These are phyloP conservation scores for Phaethornis superciliosus DNA, from an alignment of 2,113 vertebrate genomes.

Conservation along the genomic window DNA sequence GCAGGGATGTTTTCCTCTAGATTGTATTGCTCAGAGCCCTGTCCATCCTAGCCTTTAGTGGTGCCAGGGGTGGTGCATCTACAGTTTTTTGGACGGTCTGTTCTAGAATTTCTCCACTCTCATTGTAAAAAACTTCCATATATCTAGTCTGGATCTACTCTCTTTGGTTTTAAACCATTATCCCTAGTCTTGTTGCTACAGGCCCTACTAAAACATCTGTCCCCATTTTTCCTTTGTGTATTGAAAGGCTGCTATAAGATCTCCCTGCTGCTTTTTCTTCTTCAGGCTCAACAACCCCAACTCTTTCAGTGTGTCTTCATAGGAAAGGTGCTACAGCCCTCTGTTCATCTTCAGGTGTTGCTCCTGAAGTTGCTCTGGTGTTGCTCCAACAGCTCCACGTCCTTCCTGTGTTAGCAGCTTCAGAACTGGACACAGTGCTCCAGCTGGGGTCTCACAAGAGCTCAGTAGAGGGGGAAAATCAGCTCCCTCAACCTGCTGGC, in stretches of 20 bases:
- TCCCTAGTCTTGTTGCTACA: fast-evolving
- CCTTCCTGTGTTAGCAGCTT: background rate
- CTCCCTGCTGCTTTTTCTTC: background rate
- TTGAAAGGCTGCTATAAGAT: background rate
- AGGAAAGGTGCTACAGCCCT: background rate
- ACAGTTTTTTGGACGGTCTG: background rate
- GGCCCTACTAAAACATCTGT: background rate
- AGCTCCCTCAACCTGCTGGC: fast-evolving
- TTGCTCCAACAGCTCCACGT: fast-evolving
- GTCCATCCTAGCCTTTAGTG: background rate
- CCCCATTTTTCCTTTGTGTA: background rate
- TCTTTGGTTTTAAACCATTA: background rate
- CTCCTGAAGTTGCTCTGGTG: background rate
- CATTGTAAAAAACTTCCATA: background rate
- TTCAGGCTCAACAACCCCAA: background rate
- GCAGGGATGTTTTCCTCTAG: background rate
- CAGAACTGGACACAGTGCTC: background rate
- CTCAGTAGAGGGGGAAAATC: background rate
- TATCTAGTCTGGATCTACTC: background rate
- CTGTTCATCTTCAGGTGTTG: background rate
- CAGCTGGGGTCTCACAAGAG: background rate
- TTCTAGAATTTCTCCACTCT: background rate
- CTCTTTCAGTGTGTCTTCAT: background rate
- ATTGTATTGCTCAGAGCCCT: background rate
- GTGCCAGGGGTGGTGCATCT: background rate